Conservation (phyloP, 2,888 invertebrate genomes). For the Cheilosia vernalis region DNA sequence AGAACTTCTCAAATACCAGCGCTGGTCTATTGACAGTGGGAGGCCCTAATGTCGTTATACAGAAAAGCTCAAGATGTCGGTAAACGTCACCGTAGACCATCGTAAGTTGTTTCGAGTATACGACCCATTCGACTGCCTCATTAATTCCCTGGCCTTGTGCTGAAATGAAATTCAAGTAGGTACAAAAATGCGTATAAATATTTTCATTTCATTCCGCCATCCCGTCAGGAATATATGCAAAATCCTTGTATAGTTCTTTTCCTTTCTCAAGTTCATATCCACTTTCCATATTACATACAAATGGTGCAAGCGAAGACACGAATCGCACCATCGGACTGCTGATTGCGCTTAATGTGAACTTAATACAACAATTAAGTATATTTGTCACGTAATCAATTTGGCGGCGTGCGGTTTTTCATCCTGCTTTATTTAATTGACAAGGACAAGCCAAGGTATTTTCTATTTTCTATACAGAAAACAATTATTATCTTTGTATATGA, state of each 20-base stretch:
- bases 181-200: neutral
- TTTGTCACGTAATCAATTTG: conserved; percentile 52
- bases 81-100: neutral
- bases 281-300: neutral
- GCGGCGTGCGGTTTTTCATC: neutral
- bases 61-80: too few species aligned
- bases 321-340: neutral
- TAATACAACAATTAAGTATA: conserved; percentile 43
- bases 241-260: neutral
- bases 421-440: conserved; percentile 16
- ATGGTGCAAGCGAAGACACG: neutral
- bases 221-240: neutral
- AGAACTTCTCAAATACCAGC: too few species aligned
- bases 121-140: neutral
- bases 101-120: neutral
- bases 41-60: too few species aligned
- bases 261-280: neutral
- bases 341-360: neutral
- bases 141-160: neutral
- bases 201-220: neutral
- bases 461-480: neutral
- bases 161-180: neutral
- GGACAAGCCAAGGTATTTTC: neutral
- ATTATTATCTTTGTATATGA: neutral
- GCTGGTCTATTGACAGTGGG: too few species aligned